Percentiles rank a stretch among this genome's conserved stretches.
These are phyloP conservation scores for Ataeniobius toweri DNA, from an alignment of 2,797 vertebrate species.

Conservation along the genomic window DNA sequence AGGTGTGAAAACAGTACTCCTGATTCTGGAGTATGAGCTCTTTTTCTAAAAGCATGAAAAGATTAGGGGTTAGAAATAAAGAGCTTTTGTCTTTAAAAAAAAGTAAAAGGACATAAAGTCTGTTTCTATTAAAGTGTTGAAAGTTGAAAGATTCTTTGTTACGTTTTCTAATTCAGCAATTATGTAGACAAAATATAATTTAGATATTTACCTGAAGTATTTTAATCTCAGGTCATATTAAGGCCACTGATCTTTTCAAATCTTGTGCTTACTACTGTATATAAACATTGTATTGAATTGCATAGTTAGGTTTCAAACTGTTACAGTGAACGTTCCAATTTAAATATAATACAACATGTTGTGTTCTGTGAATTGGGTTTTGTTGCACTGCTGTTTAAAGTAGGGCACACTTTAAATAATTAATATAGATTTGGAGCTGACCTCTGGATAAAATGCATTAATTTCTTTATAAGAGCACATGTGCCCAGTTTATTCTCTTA, in stretches of 20 bases:
- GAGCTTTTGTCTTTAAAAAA: no score
- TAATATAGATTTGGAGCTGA: background rate
- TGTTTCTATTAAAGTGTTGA: background rate
- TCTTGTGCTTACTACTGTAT: background rate
- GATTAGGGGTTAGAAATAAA: no score
- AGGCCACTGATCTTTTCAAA: background rate
- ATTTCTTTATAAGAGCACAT: background rate
- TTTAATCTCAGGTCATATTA: background rate
- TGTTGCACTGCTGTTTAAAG: background rate
- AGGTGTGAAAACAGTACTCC: background rate
- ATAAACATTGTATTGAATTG: conserved; percentile 12
- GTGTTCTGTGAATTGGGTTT: background rate
- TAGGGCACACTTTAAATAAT: background rate
- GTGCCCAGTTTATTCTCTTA: background rate
- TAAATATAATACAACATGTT: background rate
- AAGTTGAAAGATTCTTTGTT: background rate
- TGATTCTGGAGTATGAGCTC: background rate
- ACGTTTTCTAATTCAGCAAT: background rate
- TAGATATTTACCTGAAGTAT: background rate
- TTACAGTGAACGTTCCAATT: background rate
- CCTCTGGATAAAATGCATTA: background rate
- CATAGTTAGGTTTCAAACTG: background rate
- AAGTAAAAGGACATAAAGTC: background rate
- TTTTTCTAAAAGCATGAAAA: background rate
- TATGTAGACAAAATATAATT: background rate